These are phyloP conservation scores for Oreonectes daqikongensis DNA, from an alignment of 2,797 vertebrate species.

Conservation along the genomic window DNA sequence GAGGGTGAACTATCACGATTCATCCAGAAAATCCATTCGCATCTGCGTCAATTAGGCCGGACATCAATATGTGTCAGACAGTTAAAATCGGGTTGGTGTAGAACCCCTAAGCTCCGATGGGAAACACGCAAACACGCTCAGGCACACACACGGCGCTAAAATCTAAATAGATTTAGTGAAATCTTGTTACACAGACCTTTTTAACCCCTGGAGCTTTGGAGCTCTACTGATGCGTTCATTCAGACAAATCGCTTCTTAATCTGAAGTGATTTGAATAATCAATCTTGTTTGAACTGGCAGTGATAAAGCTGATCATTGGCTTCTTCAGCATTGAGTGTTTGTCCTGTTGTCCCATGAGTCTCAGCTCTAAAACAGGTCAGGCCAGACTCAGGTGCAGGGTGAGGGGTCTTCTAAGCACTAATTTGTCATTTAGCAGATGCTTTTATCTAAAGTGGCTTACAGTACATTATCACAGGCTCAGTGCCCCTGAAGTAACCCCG, in stretches of 20 bases:
- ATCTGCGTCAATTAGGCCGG: constrained; percentile 46
- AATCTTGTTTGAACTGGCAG: constrained; percentile 35
- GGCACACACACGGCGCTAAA: neutral
- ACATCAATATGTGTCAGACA: constrained; percentile 44
- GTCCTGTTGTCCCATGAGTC: constrained; percentile 21
- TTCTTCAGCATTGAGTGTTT: neutral
- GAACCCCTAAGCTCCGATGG: neutral
- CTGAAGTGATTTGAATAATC: constrained; percentile 50
- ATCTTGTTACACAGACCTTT: constrained; percentile 47
- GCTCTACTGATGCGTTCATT: constrained; percentile 44
- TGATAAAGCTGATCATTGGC: constrained; percentile 25
- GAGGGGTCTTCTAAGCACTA: constrained; percentile 17
- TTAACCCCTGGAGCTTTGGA: constrained; percentile 31
- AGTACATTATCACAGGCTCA: neutral
- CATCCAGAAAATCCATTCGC: constrained; percentile 57
- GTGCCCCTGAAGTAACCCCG: neutral
- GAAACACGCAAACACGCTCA: neutral
- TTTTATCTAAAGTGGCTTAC: constrained; percentile 31
- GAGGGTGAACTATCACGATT: constrained; percentile 45
- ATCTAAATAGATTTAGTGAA: constrained; percentile 44
- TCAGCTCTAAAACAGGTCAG: constrained; percentile 8
- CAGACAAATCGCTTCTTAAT: constrained; percentile 42
- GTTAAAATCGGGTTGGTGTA: constrained; percentile 44
- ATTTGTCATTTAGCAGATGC: neutral
- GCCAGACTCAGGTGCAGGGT: constrained; percentile 29